These are phyloP conservation scores for Vidua chalybeata DNA, from an alignment of 2,113 vertebrate species.

Conservation along the genomic window DNA sequence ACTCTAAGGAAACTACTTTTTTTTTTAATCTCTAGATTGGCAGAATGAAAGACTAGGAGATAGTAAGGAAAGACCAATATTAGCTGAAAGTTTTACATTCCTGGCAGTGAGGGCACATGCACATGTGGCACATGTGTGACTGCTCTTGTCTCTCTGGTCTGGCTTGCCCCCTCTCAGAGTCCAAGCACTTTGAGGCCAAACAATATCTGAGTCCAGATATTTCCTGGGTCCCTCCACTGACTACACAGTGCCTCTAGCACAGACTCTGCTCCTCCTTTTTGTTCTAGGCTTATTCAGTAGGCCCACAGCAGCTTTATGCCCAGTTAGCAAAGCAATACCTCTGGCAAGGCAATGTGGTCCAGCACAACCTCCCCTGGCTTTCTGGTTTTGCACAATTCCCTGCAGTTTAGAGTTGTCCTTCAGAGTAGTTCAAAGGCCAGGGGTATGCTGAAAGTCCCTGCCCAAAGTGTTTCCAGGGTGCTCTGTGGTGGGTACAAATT, in stretches of 20 bases:
- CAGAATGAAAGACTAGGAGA: neutral
- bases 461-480: neutral
- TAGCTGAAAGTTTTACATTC: neutral
- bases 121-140: neutral
- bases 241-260: neutral
- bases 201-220: neutral
- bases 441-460: neutral
- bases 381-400: neutral
- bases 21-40: neutral
- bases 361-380: neutral
- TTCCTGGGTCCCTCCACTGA: neutral
- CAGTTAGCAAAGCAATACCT: neutral
- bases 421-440: neutral
- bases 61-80: neutral
- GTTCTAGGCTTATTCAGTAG: neutral
- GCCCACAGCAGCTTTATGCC: neutral
- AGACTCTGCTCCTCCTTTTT: neutral
- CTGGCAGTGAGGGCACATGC: neutral
- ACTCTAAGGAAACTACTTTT: neutral
- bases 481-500: neutral
- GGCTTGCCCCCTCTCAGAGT: neutral
- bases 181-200: neutral
- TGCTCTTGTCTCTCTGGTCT: accelerated
- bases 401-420: neutral
- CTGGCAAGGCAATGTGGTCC: neutral